Base-by-base conservation (phyloP, 30 jellyfish, hydroid and myxozoan genomes). In the Chrysaora quinquecirrha region DNA sequence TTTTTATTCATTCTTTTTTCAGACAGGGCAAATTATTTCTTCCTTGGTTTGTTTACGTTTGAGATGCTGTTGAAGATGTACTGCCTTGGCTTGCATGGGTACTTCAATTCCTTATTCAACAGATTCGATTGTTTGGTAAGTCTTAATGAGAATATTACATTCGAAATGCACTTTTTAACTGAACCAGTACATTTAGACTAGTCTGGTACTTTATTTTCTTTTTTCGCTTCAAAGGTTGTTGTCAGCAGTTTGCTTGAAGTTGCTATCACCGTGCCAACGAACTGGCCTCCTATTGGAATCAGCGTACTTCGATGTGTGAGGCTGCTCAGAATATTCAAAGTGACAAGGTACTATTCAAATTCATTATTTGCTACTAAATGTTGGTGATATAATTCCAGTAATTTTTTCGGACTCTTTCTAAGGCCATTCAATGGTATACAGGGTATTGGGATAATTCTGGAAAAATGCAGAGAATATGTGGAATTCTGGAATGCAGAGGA, bases 1-100 rank as follows among this genome's bases (percentile, higher is more conserved):
- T n/a, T n/a, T n/a, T 4, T n/a, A 18, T 65, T 34, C 18, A 31
- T 49, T 61, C 83, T 10, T 69, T 30, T 71, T 61, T 23, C 78
- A 93, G 98, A 93, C 71, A 82, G 98, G 19, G 98, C 98, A n/a
- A 93, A 93, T 74, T 93, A 93, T 74, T 93, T 92, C 56, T 92
- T 92, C 66, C 96, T 92, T 50, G 98, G 96, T 33, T 63, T 92
- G 71, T 92, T 92, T 64, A 87, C 98, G 25, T 93, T 93, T 76
- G 98, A 93, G 56, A 93, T 93, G 98, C 76, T 93, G 18, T 62
- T 93, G 73, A 93, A 93, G 71, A 78, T 93, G 69, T 93, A 80
- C 58, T 93, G 96, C 64, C 97, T 86, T 86, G 98, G 98, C 73
- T 75, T 93, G 80, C 97, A 87, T 81, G 98, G 98, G 38, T 93